Conservation (phyloP, 2,113 vertebrate genomes). For the Pterocles gutturalis region DNA sequence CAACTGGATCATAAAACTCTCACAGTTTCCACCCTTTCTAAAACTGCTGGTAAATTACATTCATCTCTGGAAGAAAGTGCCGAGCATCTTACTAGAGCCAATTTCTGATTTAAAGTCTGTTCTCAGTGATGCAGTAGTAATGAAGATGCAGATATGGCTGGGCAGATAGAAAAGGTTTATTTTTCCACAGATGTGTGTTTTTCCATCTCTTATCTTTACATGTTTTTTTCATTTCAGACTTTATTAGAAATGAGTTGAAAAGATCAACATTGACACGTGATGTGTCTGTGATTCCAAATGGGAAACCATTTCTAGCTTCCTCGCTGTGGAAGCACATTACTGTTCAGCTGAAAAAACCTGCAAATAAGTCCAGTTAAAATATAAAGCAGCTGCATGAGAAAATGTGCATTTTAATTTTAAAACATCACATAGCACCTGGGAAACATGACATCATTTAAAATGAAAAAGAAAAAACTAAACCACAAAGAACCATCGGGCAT, state of each 20-base stretch:
- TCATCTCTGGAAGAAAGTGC: background rate
- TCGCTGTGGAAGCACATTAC: background rate
- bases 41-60: background rate
- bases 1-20: background rate
- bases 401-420: constrained; percentile 6
- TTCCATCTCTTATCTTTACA: background rate
- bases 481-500: background rate
- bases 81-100: background rate
- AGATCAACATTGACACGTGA: constrained; percentile 22
- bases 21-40: background rate
- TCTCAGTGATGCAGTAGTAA: constrained; percentile 29
- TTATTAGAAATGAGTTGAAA: constrained; percentile 37
- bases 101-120: background rate
- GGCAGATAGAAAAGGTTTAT: constrained; percentile 11
- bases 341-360: constrained; percentile 1
- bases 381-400: background rate
- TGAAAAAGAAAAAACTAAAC: background rate
- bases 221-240: background rate
- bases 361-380: background rate
- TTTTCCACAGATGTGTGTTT: constrained; percentile 28
- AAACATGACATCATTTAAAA: background rate
- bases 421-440: background rate
- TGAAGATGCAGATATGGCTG: constrained; percentile 25
- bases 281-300: background rate
- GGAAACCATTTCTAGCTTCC: background rate